Conservation (phyloP, 2,888 invertebrate genomes). For the Metacarcinus magister region DNA sequence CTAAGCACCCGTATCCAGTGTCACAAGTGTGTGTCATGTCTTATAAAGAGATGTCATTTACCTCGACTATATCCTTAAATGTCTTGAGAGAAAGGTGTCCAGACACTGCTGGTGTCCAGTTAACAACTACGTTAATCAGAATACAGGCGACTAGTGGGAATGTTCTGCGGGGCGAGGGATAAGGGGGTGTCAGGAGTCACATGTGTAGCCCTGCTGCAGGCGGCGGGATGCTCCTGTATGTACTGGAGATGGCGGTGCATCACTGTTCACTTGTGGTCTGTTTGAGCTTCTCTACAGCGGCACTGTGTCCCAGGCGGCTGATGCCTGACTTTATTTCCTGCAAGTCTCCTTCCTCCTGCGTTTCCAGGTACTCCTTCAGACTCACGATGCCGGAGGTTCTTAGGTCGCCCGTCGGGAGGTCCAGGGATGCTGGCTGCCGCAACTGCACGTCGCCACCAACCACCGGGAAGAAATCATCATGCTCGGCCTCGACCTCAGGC, state of each 20-base stretch:
- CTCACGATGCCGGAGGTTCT: slow-evolving; percentile 74
- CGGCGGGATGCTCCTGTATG: neutral
- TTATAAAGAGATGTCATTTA: neutral
- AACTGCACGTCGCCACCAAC: slow-evolving; percentile 56
- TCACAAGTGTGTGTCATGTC: neutral
- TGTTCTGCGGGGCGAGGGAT: neutral
- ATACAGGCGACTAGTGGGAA: neutral
- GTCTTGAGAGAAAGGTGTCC: neutral
- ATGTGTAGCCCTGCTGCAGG: neutral
- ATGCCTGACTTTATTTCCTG: slow-evolving; percentile 66
- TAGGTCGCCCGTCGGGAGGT: neutral
- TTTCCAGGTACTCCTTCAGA: slow-evolving; percentile 69
- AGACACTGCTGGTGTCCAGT: neutral
- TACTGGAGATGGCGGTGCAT: neutral
- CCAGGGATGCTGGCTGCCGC: neutral
- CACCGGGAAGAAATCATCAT: slow-evolving; percentile 53
- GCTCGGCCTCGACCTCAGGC: slow-evolving; percentile 53
- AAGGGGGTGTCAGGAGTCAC: too few relatives aligned
- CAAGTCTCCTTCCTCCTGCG: slow-evolving; percentile 47
- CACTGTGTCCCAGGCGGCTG: slow-evolving; percentile 79
- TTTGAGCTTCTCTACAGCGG: slow-evolving; percentile 79
- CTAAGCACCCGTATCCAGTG: neutral
- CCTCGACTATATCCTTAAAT: neutral
- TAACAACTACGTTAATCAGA: neutral
- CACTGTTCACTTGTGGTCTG: slow-evolving; percentile 6